Percentiles rank a stretch among this genome's conserved stretches.
phyloP scores from a whole-genome alignment of 2,797 vertebrate species.

The Rallus crepitans region DNA sequence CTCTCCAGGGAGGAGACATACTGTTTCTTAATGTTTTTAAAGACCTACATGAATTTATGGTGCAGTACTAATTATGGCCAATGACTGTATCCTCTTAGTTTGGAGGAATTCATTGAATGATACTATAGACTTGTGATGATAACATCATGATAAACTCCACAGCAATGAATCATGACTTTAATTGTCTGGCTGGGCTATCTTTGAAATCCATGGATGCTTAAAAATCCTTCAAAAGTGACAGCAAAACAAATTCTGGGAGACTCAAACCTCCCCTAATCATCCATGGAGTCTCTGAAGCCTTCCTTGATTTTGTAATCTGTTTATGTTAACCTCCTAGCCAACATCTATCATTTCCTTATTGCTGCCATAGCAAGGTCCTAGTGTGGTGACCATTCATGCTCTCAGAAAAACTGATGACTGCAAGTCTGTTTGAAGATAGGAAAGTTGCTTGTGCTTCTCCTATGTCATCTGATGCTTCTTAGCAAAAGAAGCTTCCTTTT shows the following conservation, averaged over 20 bases:
- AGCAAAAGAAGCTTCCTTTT: background rate
- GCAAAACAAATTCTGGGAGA: background rate
- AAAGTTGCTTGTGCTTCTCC: background rate
- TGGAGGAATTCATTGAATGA: background rate
- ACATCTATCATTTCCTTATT: background rate
- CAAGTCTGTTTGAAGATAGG: background rate
- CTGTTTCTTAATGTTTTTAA: slow-evolving; percentile 58
- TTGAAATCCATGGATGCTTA: slow-evolving; percentile 8
- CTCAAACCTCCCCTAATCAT: background rate
- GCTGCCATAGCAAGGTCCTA: background rate
- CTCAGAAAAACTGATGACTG: background rate
- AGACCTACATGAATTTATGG: slow-evolving; percentile 28
- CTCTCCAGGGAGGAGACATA: slow-evolving; percentile 4
- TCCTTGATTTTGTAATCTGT: background rate
- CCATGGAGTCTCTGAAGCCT: background rate
- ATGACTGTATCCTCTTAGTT: slow-evolving; percentile 20
- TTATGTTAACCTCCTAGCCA: background rate
- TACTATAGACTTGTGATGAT: background rate
- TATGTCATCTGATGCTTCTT: background rate
- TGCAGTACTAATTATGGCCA: slow-evolving; percentile 38
- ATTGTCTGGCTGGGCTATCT: background rate
- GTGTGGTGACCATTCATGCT: background rate
- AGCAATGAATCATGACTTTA: slow-evolving; percentile 38
- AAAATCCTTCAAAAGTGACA: slow-evolving; percentile 29
- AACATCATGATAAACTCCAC: background rate